These are phyloP conservation scores for Clarias macrocephalus DNA, from an alignment of 2,113 vertebrate genomes.

Conservation along the genomic window DNA sequence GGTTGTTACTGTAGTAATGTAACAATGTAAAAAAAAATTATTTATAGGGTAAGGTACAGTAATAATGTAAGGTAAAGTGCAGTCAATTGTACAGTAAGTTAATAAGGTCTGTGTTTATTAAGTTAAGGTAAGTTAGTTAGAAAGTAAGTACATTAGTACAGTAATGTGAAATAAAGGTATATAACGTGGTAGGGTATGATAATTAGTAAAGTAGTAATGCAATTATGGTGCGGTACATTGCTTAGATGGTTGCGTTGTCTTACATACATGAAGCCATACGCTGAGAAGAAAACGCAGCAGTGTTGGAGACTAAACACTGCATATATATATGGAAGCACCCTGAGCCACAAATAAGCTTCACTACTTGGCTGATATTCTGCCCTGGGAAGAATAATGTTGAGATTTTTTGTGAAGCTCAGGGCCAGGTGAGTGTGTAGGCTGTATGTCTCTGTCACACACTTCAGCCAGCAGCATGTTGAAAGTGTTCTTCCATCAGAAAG, in stretches of 20 bases:
- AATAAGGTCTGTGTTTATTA: not conserved
- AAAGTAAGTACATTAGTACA: not conserved
- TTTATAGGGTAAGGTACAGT: not conserved
- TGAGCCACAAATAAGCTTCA: not conserved
- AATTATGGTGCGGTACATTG: not conserved
- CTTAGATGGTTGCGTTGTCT: not conserved
- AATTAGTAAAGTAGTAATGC: not conserved
- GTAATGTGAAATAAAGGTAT: not conserved
- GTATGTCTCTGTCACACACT: not conserved
- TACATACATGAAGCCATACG: not conserved
- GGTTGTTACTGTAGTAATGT: too few relatives aligned
- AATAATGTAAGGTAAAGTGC: not conserved
- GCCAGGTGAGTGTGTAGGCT: conserved; percentile 1
- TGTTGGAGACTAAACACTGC: not conserved
- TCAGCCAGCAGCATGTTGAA: not conserved
- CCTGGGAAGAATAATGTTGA: not conserved
- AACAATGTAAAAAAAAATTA: too few relatives aligned
- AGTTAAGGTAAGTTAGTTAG: not conserved
- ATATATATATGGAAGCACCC: not conserved
- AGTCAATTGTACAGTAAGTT: not conserved
- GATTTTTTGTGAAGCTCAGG: not conserved
- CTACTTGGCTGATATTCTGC: not conserved
- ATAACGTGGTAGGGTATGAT: not conserved
- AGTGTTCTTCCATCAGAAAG: conserved; percentile 5
- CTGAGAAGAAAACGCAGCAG: not conserved